phyloP scores from a whole-genome alignment of 1,140 invertebrate genomes.

The Drosophila hydei region DNA sequence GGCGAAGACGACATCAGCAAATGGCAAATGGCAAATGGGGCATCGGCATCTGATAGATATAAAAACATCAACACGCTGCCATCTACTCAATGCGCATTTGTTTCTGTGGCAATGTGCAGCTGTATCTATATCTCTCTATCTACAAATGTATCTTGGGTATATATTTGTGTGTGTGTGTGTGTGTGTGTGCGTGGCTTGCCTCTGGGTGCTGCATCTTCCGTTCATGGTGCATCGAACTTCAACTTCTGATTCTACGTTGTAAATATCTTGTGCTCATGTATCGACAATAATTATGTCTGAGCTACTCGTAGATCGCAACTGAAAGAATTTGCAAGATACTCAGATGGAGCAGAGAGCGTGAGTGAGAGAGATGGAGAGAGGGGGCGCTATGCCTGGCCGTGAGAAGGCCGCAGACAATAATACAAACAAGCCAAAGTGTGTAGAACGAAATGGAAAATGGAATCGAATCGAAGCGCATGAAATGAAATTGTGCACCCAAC shows the following conservation, averaged over 20 bases:
- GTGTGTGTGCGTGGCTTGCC: constrained; percentile 15
- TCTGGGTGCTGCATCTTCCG: constrained; percentile 23
- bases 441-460: constrained; percentile 74
- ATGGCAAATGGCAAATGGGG: constrained; percentile 18
- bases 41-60: constrained; percentile 68
- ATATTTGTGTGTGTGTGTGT: neutral
- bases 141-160: neutral
- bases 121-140: constrained; percentile 2
- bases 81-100: constrained; percentile 2
- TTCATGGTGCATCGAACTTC: constrained; percentile 62
- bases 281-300: constrained; percentile 67
- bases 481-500: constrained; percentile 39
- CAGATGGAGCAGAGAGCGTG: neutral
- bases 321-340: constrained; percentile 34
- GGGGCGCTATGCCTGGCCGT: constrained; percentile 20
- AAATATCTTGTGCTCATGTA: constrained; percentile 55
- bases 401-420: constrained; percentile 47
- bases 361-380: too few relatives aligned
- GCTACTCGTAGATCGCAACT: constrained; percentile 55
- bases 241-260: constrained; percentile 29
- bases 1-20: too few relatives aligned
- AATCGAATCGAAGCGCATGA: constrained; percentile 70
- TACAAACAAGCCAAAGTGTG: constrained; percentile 55
- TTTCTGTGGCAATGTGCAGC: neutral
- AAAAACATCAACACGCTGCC: constrained; percentile 68